These are phyloP conservation scores for Orchesellides sinensis DNA, from an alignment of 2,888 invertebrate species.

Conservation along the genomic window DNA sequence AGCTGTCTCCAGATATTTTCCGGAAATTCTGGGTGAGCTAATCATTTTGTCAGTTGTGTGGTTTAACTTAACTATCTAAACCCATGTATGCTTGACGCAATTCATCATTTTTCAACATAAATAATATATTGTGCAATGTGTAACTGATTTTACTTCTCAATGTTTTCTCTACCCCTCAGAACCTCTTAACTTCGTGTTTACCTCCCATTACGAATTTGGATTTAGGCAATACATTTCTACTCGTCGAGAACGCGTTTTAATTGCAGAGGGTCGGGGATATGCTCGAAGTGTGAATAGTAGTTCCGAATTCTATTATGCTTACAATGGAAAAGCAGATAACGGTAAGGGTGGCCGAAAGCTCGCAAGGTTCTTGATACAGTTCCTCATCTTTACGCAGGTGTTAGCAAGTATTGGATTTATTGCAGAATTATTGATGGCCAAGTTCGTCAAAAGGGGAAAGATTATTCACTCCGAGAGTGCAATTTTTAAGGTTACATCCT, in stretches of 20 bases:
- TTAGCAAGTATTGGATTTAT: background rate
- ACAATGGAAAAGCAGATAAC: background rate
- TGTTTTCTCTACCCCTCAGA: constrained; percentile 20
- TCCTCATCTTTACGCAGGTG: background rate
- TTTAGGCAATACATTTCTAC: background rate
- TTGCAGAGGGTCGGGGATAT: background rate
- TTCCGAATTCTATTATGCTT: background rate
- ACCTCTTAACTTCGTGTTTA: background rate
- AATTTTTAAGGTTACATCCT: no score
- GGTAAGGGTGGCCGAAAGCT: background rate
- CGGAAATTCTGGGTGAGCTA: constrained; percentile 7
- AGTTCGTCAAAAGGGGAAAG: background rate
- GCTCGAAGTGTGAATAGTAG: background rate
- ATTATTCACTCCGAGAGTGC: background rate
- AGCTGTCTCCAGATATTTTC: constrained; percentile 18
- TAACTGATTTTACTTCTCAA: no score
- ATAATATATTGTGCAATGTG: no score
- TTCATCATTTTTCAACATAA: background rate
- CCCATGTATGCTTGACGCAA: background rate
- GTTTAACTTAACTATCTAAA: no score
- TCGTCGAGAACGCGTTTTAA: background rate
- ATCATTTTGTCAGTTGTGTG: background rate
- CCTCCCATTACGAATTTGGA: background rate
- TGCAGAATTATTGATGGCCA: background rate
- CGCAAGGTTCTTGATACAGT: background rate